Base-by-base conservation (phyloP, 2,888 invertebrate genomes). In the Drosophila sordidula region DNA sequence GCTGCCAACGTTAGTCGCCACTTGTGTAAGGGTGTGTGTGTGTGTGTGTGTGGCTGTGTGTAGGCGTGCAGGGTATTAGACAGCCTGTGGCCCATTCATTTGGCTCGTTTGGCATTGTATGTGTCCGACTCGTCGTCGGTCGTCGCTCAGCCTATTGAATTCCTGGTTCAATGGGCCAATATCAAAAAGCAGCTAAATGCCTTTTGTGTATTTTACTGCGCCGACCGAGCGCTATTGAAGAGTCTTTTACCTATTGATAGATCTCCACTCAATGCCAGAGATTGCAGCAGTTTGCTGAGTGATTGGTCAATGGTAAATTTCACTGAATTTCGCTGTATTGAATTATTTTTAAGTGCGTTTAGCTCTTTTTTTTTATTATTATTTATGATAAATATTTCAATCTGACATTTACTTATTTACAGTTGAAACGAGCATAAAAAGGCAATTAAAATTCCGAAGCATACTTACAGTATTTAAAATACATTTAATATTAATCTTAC, bases 121-220 rank as follows among this genome's bases (percentile, higher is more conserved):
- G 59, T 52, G 56, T 45, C 46, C 55, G 38, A 61, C 25, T 18
- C 50, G 62, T 34, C 36, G 61, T 54, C 46, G 49, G 34, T 25
- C 34, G 50, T 32, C 41, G 50, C 64, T 67, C 69, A 66, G 71
- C 70, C 87, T 74, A 83, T 83, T 83, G 76, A 86, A 70, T 64
- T 63, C 65, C 57, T 61, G 65, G 73, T 57, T 86, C 80, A 83
- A 82, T 83, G 70, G 66, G 67, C 59, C 62, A 78, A 83, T 78
- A 80, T 76, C 82, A 80, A 83, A 76, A 78, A 76, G 84, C 84
- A 66, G 63, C 82, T 83, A 86, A 83, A 86, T 83, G 76, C 84
- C 82, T 78, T 83, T 83, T 86, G 78, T 82, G 66, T 65, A 56
- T 55, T 44, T 39, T 22, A 38, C 44, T 49, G 25, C 26, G 36